Evolutionary conservation across 2,888 invertebrate species (phyloP).

Genomic region (Listrodromus nycthemerus): DNA sequence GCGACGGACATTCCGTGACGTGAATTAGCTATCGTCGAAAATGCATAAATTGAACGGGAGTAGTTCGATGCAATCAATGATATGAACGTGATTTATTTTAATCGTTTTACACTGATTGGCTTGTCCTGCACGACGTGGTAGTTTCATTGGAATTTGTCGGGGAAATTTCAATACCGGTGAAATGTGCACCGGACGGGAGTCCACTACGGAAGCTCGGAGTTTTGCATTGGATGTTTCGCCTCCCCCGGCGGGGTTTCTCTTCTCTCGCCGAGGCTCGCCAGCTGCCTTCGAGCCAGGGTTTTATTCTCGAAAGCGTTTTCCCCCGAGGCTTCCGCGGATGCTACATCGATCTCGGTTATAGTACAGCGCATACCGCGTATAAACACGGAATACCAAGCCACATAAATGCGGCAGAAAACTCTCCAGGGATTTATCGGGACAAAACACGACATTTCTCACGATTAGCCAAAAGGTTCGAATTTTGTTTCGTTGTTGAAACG

Average conservation of each 20-base stretch:
- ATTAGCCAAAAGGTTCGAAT: constrained; percentile 39
- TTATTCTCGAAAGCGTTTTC: constrained; percentile 60
- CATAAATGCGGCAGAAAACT: constrained; percentile 26
- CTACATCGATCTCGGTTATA: constrained; percentile 32
- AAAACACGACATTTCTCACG: constrained; percentile 30
- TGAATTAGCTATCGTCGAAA: constrained; percentile 15
- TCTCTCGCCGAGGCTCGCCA: constrained; percentile 40
- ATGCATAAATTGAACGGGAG: constrained; percentile 17
- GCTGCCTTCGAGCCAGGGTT: constrained; percentile 36
- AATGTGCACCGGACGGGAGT: constrained; percentile 45
- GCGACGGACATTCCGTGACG: no score
- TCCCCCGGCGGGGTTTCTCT: constrained; percentile 44
- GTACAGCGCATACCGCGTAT: constrained; percentile 9
- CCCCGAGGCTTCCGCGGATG: constrained; percentile 49
- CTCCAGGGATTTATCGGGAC: constrained; percentile 32
- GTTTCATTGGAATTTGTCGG: constrained; percentile 56
- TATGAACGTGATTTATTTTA: constrained; percentile 41
- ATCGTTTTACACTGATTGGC: constrained; percentile 54
- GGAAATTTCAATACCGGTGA: constrained; percentile 57
- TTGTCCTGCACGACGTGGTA: constrained; percentile 16
- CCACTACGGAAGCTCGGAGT: constrained; percentile 38
- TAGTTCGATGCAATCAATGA: constrained; percentile 34
- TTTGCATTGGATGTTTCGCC: constrained; percentile 26
- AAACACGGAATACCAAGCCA: constrained; percentile 5
- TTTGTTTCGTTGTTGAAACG: constrained; percentile 19